phyloP scores from a whole-genome alignment of 2,888 invertebrate species.

The Microctonus aethiopoides region DNA sequence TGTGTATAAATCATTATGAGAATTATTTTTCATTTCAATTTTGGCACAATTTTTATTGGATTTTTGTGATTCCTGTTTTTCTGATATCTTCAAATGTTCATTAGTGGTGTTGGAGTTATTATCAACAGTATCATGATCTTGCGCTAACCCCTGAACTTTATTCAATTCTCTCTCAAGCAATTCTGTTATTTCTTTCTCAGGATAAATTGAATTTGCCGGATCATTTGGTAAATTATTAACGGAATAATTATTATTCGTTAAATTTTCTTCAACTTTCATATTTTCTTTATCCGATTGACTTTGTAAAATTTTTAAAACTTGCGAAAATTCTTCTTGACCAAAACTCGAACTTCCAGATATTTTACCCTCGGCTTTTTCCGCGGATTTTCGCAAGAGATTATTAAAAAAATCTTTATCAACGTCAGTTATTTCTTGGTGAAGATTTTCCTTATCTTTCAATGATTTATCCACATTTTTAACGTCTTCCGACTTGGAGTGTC shows the following conservation, averaged over 20 bases:
- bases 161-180: constrained; percentile 57
- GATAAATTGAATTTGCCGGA: constrained; percentile 50
- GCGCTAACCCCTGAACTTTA: constrained; percentile 24
- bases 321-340: constrained; percentile 62
- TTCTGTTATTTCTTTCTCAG: constrained; percentile 63
- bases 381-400: constrained; percentile 54
- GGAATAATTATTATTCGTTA: neutral
- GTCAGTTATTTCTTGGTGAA: constrained; percentile 62
- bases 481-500: constrained; percentile 58
- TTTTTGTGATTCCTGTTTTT: constrained; percentile 35
- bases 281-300: constrained; percentile 50
- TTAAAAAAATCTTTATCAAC: constrained; percentile 64
- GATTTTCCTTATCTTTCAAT: constrained; percentile 54
- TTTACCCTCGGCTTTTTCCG: constrained; percentile 56
- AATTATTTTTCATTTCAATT: constrained; percentile 48
- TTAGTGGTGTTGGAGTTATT: constrained; percentile 44
- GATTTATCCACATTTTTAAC: constrained; percentile 46
- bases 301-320: constrained; percentile 60
- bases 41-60: constrained; percentile 8
- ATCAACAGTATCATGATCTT: constrained; percentile 50
- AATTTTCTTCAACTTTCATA: neutral
- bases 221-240: constrained; percentile 52
- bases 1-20: constrained; percentile 57
- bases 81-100: constrained; percentile 28
- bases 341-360: constrained; percentile 62